Conservation (phyloP, 2,113 vertebrate genomes). For the Anser cygnoides region DNA sequence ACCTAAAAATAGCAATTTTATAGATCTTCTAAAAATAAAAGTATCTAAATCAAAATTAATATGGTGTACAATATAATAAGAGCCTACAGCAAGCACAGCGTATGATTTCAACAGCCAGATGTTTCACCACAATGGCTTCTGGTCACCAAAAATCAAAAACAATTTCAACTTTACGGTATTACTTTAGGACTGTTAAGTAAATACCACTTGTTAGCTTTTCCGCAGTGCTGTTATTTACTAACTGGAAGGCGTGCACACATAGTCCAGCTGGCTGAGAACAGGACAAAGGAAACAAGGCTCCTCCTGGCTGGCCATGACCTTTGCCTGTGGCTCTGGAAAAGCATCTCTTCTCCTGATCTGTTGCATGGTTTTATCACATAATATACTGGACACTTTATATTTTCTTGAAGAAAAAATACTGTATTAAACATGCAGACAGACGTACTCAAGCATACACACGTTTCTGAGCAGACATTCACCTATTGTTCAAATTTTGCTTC, state of each 20-base stretch:
- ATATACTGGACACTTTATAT: neutral
- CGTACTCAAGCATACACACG: neutral
- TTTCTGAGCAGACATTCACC: neutral
- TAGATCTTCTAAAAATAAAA: constrained; percentile 9
- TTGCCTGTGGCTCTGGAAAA: neutral
- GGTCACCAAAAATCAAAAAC: constrained; percentile 26
- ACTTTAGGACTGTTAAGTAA: constrained; percentile 10
- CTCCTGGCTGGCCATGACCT: neutral
- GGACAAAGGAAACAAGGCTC: neutral
- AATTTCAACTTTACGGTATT: neutral
- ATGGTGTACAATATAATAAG: neutral
- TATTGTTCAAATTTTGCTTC: neutral
- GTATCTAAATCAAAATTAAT: neutral
- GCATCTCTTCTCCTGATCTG: neutral
- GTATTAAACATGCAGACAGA: neutral
- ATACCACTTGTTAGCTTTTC: neutral
- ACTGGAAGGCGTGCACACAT: neutral
- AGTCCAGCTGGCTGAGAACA: neutral
- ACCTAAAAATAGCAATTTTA: constrained; percentile 20
- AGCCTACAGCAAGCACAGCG: neutral
- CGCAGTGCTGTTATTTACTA: neutral
- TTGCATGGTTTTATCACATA: neutral
- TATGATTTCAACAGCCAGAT: neutral
- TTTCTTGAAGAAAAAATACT: neutral
- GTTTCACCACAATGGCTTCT: constrained; percentile 10